Evolutionary conservation across 2,113 vertebrate species (phyloP), one percentile per base, ranked within the genome.

Genomic region (Galeopterus variegatus): DNA sequence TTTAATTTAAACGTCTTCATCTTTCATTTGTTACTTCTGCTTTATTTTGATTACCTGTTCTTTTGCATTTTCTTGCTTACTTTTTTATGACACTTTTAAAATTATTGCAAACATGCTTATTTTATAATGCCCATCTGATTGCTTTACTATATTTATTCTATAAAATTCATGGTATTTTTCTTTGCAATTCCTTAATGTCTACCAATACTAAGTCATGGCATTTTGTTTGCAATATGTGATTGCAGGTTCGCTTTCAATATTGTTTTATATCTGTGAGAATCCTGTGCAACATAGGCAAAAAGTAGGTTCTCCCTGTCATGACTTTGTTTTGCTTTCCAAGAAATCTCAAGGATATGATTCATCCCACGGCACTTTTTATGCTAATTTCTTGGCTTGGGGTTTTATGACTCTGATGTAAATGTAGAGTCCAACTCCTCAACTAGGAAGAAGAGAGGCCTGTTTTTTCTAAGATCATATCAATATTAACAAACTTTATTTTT

Each of bases 401-500:
- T 81, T 14, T 23, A 73, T 80, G 41, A 36, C n/a, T 48, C 28
- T 86, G 17, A 94, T 26, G 48, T 64, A 69, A 48, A 58, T 48
- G 6, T 92, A 92, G 89, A 92, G 75, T 75, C n/a, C 28, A 90
- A 28, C 65, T 85, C 45, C 50, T 80, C 80, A 67, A 45, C 8
- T 67, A 62, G 58, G 81, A 97, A 80, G 36, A 84, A 33, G 2
- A 21, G 1, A 50, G n/a, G 28, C 41, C 15, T 62, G 41, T 82
- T 62, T 33, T 23, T 15, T 21, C 58, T 80, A 48, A 70, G 10
- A 70, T 82, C n/a, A 23, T 24, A 83, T 62, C 52, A 72, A 24
- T 73, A 60, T 58, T 88, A 88, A 94, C 14, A 87, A 79, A 83
- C 4, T 91, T 58, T 14, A 19, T 91, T 79, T 95, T 13, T 60